Evolutionary conservation across 2,113 vertebrate species (phyloP).

Genomic region (Sapayoa aenigma): DNA sequence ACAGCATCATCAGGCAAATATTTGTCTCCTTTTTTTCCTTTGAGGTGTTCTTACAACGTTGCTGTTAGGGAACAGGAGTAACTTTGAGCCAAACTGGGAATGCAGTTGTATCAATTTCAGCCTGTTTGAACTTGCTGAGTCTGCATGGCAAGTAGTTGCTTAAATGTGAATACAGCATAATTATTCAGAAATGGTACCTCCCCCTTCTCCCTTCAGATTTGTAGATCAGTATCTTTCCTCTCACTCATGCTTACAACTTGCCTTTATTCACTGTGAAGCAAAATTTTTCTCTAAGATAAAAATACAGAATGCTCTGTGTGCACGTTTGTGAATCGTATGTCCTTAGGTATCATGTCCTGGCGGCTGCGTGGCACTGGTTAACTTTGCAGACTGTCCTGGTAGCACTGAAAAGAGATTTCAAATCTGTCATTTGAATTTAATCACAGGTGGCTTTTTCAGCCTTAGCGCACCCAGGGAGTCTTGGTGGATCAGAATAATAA

Average conservation of each 20-base stretch:
- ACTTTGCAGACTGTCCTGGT: not conserved
- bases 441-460: not conserved
- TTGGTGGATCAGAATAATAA: not conserved
- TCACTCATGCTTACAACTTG: not conserved
- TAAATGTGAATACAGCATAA: conserved; percentile 24
- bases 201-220: not conserved
- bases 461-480: not conserved
- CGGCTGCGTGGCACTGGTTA: not conserved
- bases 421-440: not conserved
- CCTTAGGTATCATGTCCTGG: not conserved
- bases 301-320: not conserved
- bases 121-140: conserved; percentile 60
- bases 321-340: not conserved
- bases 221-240: conserved; percentile 30
- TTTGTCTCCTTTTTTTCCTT: conserved; percentile 1
- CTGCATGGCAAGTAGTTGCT: not conserved
- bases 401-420: not conserved
- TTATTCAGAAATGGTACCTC: conserved; percentile 23
- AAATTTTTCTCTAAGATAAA: not conserved
- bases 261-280: conserved; percentile 7
- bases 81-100: not conserved
- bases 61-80: conserved; percentile 1
- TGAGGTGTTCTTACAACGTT: conserved; percentile 32
- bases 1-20: conserved; percentile 17
- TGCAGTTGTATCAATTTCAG: conserved; percentile 20